Evolutionary conservation across 2,888 invertebrate genomes (phyloP), one percentile per base, ranked within the genome.

Genomic region (Physocephala rufipes): DNA sequence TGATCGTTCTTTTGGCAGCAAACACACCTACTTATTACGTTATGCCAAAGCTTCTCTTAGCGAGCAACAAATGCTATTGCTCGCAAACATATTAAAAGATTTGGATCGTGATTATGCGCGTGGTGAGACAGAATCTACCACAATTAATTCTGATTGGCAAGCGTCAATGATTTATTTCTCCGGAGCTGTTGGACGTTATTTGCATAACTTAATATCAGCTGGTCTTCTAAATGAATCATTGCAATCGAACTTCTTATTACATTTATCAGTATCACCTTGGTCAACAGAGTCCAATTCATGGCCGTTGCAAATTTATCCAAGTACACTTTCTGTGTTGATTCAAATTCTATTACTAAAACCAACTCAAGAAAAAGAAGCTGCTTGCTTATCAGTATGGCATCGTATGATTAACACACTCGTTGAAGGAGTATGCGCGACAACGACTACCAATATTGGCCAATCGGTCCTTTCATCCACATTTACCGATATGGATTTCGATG

Each of bases 331-430:
- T 75, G 95, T 91, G 80, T 89, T 97, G 26, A 95, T 96, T 21
- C 95, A 97, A 86, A 92, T 95, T 80, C 87, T 97, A 45, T 85
- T 97, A 21, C 87, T 92, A 76, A 93, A 95, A 82, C 90, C 93
- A 15, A 92, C 93, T 73, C 91, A 92, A 64, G 95, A 96, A 80
- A 94, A 95, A 78, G 97, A 97, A 87, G 92, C 93, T 43, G 92
- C 93, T 30, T 95, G 96, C 77, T 91, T 96, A 53, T 92, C 93
- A 66, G 95, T 97, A 83, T 97, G 97, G 96, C 93, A 95, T 84
- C 90, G 95, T 81, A 88, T 97, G 21, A 91, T 97, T 13, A 93
- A 94, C 80, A 96, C 96, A 0, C 87, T 98, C 71, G 94, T 95
- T 5, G 94, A 95, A 82, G 95, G 93, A 79, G 94, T 96, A 12